phyloP scores from a whole-genome alignment of 2,113 vertebrate species.

The Scortum barcoo region DNA sequence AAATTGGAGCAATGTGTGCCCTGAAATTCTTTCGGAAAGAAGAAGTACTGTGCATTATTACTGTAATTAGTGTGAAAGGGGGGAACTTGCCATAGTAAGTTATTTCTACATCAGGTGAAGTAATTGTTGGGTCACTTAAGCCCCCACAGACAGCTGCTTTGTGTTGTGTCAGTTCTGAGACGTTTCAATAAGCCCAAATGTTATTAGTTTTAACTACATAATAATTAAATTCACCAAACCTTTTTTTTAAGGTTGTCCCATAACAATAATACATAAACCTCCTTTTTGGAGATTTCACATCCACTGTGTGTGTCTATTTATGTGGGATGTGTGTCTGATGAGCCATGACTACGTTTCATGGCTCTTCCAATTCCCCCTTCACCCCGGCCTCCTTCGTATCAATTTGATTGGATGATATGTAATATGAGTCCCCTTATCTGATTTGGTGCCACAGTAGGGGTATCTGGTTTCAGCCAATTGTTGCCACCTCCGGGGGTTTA shows the following conservation, averaged over 20 bases:
- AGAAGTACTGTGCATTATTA: neutral
- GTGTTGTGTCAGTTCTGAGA: conserved; percentile 8
- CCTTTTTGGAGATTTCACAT: conserved; percentile 11
- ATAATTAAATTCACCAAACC: neutral
- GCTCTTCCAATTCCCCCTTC: conserved; percentile 69
- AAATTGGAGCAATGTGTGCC: neutral
- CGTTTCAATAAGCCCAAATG: neutral
- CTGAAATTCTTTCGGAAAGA: neutral
- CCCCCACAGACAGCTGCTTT: neutral
- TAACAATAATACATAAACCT: neutral
- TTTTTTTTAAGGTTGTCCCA: neutral
- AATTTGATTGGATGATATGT: conserved; percentile 82
- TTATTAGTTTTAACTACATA: neutral
- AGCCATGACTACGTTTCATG: conserved; percentile 67
- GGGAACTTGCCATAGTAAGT: neutral
- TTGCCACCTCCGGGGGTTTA: conserved; percentile 80
- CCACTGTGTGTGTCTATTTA: conserved; percentile 40
- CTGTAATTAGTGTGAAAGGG: neutral
- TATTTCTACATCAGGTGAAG: conserved; percentile 17
- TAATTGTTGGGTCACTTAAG: neutral
- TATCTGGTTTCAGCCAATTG: conserved; percentile 82
- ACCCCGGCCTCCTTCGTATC: conserved; percentile 68
- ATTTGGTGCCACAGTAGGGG: conserved; percentile 78
- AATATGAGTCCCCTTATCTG: conserved; percentile 80
- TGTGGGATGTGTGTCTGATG: conserved; percentile 43